A percentile compares a stretch with the other conserved stretches of the same genome.
phyloP scores from a whole-genome alignment of 1,140 invertebrate species.

The Cherax destructor region DNA sequence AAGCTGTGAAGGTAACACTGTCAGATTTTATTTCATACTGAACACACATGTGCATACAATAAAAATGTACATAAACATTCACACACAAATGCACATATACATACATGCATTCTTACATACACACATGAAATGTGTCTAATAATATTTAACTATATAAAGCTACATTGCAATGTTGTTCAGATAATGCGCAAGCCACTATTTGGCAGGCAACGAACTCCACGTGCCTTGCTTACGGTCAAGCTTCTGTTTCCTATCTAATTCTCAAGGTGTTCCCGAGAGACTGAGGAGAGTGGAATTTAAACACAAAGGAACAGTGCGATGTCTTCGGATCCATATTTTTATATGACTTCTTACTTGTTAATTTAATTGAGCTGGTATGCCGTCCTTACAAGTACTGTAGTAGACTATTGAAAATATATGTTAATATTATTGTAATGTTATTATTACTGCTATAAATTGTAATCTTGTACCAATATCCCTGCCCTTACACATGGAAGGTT shows the following conservation, averaged over 20 bases:
- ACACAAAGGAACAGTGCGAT: conserved; percentile 65
- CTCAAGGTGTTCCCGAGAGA: conserved; percentile 64
- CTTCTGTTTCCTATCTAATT: conserved; percentile 66
- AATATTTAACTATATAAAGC: conserved; percentile 45
- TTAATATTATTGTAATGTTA: conserved; percentile 65
- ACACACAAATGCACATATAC: conserved; percentile 10
- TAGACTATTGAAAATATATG: conserved; percentile 67
- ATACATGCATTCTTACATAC: conserved; percentile 23
- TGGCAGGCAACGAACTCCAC: conserved; percentile 70
- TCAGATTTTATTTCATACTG: background rate
- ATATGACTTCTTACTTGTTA: conserved; percentile 68
- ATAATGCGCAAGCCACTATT: conserved; percentile 35
- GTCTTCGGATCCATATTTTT: conserved; percentile 70
- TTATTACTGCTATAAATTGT: conserved; percentile 61
- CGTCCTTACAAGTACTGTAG: conserved; percentile 64
- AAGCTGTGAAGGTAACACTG: background rate
- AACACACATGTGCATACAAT: background rate
- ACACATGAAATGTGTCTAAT: conserved; percentile 17
- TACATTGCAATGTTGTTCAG: conserved; percentile 60
- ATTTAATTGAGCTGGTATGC: conserved; percentile 70
- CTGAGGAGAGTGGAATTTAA: conserved; percentile 59
- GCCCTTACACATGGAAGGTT: conserved; percentile 64
- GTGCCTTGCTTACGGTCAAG: conserved; percentile 67
- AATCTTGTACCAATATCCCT: conserved; percentile 65
- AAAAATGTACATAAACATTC: conserved; percentile 5